These are phyloP conservation scores for Eupelmus urozonus DNA, from an alignment of 2,888 invertebrate genomes.

Conservation along the genomic window DNA sequence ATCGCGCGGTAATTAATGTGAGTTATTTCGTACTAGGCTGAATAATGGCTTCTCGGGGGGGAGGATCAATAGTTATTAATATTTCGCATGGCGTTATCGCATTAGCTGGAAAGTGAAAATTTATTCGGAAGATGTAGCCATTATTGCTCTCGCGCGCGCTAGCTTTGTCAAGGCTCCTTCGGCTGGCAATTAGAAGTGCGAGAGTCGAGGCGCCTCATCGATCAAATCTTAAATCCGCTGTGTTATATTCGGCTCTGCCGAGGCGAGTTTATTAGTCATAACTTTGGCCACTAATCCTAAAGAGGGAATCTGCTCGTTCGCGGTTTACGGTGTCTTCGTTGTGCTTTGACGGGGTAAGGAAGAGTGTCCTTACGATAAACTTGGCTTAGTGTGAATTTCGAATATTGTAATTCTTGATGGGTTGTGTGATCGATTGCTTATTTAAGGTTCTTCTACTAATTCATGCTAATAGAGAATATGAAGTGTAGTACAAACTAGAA, in stretches of 20 bases:
- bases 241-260: background rate
- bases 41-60: too few relatives aligned
- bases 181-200: conserved; percentile 26
- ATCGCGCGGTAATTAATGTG: too few relatives aligned
- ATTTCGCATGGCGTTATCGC: background rate
- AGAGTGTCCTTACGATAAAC: background rate
- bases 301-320: conserved; percentile 16
- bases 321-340: conserved; percentile 15
- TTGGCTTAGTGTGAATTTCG: background rate
- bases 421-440: too few relatives aligned
- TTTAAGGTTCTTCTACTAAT: too few relatives aligned
- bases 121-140: background rate
- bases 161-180: conserved; percentile 17
- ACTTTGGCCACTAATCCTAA: conserved; percentile 24
- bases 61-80: conserved; percentile 7
- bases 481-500: too few relatives aligned
- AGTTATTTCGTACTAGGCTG: too few relatives aligned
- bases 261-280: conserved; percentile 28
- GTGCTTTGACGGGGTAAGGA: conserved; percentile 20
- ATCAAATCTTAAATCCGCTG: conserved; percentile 30
- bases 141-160: conserved; percentile 20
- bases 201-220: conserved; percentile 18
- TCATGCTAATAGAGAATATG: too few relatives aligned
- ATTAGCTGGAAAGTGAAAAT: background rate
- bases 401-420: too few relatives aligned